Evolutionary conservation across 2,888 invertebrate genomes (phyloP).

Genomic region (Acanthosepion lycidas): DNA sequence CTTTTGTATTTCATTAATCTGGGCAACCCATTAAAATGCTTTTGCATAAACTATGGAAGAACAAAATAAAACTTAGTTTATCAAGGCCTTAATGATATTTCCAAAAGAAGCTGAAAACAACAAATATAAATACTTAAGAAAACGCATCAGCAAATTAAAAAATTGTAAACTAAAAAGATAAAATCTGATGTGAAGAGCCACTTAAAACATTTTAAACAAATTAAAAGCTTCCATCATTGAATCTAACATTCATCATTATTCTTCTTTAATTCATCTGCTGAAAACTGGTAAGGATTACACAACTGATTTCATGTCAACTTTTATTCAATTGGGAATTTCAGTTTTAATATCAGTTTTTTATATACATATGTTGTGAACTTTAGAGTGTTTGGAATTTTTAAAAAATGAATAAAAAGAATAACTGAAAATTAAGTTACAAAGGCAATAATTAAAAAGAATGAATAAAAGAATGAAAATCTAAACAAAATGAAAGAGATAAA

Average conservation of each 20-base stretch:
- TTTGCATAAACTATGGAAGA: too few species aligned
- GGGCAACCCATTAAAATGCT: too few species aligned
- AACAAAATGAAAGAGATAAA: too few species aligned
- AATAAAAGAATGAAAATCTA: background rate
- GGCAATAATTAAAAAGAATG: background rate
- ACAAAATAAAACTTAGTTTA: too few species aligned
- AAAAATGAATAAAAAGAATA: too few species aligned
- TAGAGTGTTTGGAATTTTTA: background rate
- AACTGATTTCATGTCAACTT: background rate
- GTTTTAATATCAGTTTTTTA: background rate
- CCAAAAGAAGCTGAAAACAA: too few species aligned
- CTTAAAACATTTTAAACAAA: background rate
- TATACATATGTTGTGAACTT: background rate
- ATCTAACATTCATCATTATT: background rate
- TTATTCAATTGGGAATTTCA: background rate
- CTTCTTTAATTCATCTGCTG: background rate
- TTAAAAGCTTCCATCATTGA: background rate
- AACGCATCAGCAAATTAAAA: too few species aligned
- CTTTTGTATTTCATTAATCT: too few species aligned
- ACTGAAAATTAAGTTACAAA: background rate
- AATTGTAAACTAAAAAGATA: too few species aligned
- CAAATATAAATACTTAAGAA: too few species aligned
- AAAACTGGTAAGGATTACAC: background rate
- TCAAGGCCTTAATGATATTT: too few species aligned
- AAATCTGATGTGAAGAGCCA: background rate